These are phyloP conservation scores for Anguilla pacifica DNA, from an alignment of 2,797 vertebrate genomes.

Conservation along the genomic window DNA sequence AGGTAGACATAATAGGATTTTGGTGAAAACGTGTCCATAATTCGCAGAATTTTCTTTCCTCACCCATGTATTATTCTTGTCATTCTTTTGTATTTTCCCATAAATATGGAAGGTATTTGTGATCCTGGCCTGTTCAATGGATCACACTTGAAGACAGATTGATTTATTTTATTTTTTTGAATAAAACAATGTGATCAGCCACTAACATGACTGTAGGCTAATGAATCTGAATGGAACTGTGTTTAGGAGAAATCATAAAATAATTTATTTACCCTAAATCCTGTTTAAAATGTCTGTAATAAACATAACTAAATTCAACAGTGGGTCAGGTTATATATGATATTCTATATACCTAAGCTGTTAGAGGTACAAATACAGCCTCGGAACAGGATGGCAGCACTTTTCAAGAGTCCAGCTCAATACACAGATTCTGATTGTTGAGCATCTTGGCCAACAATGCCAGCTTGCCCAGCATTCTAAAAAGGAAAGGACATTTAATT, in stretches of 20 bases:
- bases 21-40: neutral
- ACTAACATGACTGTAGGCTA: no score
- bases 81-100: neutral
- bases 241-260: no score
- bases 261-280: no score
- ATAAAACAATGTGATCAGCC: no score
- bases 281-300: no score
- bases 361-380: neutral
- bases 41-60: neutral
- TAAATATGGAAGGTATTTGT: neutral
- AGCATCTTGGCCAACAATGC: neutral
- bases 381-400: neutral
- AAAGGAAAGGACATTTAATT: neutral
- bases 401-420: neutral
- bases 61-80: neutral
- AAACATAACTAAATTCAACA: no score
- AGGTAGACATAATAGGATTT: neutral
- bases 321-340: no score
- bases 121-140: neutral
- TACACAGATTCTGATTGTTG: neutral
- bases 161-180: neutral
- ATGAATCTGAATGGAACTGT: no score
- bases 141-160: neutral
- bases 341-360: no score
- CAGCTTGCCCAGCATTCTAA: neutral